Conservation (phyloP, 2,888 invertebrate species). For the Hydraecia micacea region DNA sequence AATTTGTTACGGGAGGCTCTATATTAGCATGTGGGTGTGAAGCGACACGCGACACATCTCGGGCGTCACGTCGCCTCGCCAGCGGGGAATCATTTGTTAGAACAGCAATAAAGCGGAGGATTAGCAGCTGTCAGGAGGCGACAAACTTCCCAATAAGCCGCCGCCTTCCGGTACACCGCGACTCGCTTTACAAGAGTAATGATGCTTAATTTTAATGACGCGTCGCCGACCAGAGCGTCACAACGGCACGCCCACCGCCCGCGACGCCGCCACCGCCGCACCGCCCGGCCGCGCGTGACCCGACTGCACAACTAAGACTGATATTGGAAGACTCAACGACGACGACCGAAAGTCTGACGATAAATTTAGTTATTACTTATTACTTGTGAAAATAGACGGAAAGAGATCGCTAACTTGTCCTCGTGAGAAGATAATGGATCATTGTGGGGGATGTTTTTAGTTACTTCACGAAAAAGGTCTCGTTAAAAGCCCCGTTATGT, state of each 20-base stretch:
- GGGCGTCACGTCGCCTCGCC: constrained; percentile 71
- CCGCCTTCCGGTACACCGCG: constrained; percentile 81
- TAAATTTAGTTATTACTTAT: constrained; percentile 91
- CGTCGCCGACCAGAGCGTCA: constrained; percentile 82
- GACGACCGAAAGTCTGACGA: constrained; percentile 88
- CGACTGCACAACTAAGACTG: constrained; percentile 81
- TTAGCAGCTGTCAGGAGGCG: constrained; percentile 83
- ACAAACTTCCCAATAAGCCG: constrained; percentile 87
- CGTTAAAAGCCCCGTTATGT: constrained; percentile 88
- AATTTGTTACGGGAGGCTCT: constrained; percentile 51
- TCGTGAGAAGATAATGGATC: constrained; percentile 90
- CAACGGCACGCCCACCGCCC: constrained; percentile 68
- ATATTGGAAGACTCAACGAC: constrained; percentile 86
- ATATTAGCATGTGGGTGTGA: constrained; percentile 62
- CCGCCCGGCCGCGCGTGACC: constrained; percentile 80
- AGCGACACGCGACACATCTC: constrained; percentile 56
- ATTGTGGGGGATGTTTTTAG: constrained; percentile 88
- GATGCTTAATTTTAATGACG: constrained; percentile 90
- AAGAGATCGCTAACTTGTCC: constrained; percentile 90
- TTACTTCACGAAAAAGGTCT: constrained; percentile 86
- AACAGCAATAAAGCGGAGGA: constrained; percentile 85
- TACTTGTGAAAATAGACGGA: constrained; percentile 90
- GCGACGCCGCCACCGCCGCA: constrained; percentile 69
- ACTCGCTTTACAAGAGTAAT: constrained; percentile 89
- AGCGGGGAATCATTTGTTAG: constrained; percentile 84